Percentiles rank a stretch among this genome's conserved stretches.
These are phyloP conservation scores for Bactericera cockerelli DNA, from an alignment of 1,140 invertebrate species.

Conservation along the genomic window DNA sequence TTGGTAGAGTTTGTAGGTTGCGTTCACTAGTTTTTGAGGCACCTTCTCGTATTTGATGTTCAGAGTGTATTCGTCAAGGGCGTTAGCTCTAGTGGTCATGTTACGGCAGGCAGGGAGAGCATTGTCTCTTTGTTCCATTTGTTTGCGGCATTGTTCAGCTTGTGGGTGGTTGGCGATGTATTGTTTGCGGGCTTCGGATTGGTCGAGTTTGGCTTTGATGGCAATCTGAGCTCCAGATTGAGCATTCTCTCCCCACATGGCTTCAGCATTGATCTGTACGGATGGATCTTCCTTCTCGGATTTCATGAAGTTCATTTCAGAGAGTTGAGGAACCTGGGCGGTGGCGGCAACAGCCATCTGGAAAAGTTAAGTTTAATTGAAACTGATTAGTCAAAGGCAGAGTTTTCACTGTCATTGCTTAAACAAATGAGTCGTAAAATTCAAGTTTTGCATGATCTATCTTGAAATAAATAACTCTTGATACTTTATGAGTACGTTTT, in stretches of 20 bases:
- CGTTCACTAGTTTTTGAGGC: constrained; percentile 18
- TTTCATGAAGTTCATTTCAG: constrained; percentile 33
- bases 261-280: constrained; percentile 30
- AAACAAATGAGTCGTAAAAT: too few relatives aligned
- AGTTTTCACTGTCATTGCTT: too few relatives aligned
- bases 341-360: constrained; percentile 31
- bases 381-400: too few relatives aligned
- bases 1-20: constrained; percentile 21
- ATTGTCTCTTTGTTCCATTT: constrained; percentile 36
- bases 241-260: constrained; percentile 32
- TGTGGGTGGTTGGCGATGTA: constrained; percentile 29
- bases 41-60: constrained; percentile 32
- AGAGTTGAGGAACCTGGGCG: constrained; percentile 29
- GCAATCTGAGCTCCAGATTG: constrained; percentile 20
- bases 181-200: constrained; percentile 33
- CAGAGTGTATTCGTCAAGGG: constrained; percentile 33
- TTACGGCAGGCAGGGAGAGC: constrained; percentile 36
- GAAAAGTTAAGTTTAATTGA: too few relatives aligned
- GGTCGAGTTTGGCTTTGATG: constrained; percentile 27
- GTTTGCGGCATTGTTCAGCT: constrained; percentile 31
- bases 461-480: too few relatives aligned
- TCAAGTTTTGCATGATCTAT: too few relatives aligned
- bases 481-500: too few relatives aligned
- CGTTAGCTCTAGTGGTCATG: constrained; percentile 31
- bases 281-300: constrained; percentile 34